Percentiles rank a stretch among this genome's conserved stretches.
These are phyloP conservation scores for Brachionus koreanus DNA, from an alignment of 1,140 invertebrate genomes.

Conservation along the genomic window DNA sequence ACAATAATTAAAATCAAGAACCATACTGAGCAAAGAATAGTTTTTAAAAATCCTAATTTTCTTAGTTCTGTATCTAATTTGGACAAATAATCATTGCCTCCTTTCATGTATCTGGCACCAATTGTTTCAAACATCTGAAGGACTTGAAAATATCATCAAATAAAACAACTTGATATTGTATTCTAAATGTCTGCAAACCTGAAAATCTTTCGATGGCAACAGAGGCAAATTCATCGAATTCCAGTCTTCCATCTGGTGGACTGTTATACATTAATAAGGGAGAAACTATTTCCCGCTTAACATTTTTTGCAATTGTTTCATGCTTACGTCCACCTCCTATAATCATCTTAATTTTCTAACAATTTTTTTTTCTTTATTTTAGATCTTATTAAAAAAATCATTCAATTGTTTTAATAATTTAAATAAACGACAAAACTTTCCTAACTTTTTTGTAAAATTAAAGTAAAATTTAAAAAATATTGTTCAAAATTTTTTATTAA, in stretches of 20 bases:
- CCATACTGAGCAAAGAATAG: constrained; percentile 20
- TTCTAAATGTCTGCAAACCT: not conserved
- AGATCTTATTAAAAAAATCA: not conserved
- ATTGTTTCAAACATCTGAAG: constrained; percentile 24
- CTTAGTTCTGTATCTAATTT: constrained; percentile 26
- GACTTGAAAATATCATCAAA: not conserved
- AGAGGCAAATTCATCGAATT: constrained; percentile 40
- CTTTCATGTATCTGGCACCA: constrained; percentile 34
- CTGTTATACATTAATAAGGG: constrained; percentile 35
- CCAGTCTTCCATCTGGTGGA: constrained; percentile 18
- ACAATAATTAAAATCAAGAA: not conserved
- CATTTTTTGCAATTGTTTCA: not conserved
- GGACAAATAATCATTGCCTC: constrained; percentile 18
- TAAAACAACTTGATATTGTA: not conserved
- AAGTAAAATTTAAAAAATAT: not conserved
- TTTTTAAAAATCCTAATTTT: constrained; percentile 38
- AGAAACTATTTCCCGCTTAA: constrained; percentile 17
- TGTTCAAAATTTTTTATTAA: not conserved
- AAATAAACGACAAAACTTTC: not conserved
- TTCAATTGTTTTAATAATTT: not conserved
- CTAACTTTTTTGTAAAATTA: not conserved
- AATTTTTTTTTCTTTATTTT: not conserved
- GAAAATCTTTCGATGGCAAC: constrained; percentile 37
- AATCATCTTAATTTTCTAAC: not conserved
- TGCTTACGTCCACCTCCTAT: constrained; percentile 22